phyloP scores from a whole-genome alignment of 2,888 invertebrate species.

The Hetaerina titia region DNA sequence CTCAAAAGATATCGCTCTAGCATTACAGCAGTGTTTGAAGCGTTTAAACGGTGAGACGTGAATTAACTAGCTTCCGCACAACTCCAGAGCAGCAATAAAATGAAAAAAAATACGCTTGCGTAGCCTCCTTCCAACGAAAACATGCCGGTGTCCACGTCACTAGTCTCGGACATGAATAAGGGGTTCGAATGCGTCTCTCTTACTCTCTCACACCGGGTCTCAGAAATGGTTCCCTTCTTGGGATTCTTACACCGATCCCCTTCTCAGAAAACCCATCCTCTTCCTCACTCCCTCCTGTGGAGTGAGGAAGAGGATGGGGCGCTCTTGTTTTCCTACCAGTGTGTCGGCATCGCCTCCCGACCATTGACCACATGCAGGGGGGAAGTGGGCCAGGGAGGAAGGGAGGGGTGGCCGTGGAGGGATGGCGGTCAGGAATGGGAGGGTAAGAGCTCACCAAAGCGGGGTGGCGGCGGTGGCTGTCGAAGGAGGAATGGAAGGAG shows the following conservation, averaged over 20 bases:
- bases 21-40: too few relatives aligned
- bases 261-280: not conserved
- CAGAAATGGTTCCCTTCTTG: not conserved
- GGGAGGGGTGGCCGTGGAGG: not conserved
- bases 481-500: not conserved
- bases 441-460: not conserved
- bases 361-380: not conserved
- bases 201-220: not conserved
- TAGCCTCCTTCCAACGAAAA: too few relatives aligned
- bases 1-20: too few relatives aligned
- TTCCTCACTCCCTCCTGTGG: not conserved
- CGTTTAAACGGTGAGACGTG: too few relatives aligned
- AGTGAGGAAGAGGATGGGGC: not conserved
- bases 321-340: not conserved
- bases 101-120: too few relatives aligned
- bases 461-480: too few relatives aligned
- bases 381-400: not conserved
- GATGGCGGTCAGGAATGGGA: not conserved
- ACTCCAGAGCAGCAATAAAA: too few relatives aligned
- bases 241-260: not conserved
- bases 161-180: not conserved
- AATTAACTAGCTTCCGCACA: too few relatives aligned
- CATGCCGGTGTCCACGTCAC: not conserved
- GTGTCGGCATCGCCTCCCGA: not conserved
- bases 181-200: not conserved